A percentile compares a stretch with the other conserved stretches of the same genome.
These are phyloP conservation scores for Drosophila paucipuncta DNA, from an alignment of 2,888 invertebrate species.

Conservation along the genomic window DNA sequence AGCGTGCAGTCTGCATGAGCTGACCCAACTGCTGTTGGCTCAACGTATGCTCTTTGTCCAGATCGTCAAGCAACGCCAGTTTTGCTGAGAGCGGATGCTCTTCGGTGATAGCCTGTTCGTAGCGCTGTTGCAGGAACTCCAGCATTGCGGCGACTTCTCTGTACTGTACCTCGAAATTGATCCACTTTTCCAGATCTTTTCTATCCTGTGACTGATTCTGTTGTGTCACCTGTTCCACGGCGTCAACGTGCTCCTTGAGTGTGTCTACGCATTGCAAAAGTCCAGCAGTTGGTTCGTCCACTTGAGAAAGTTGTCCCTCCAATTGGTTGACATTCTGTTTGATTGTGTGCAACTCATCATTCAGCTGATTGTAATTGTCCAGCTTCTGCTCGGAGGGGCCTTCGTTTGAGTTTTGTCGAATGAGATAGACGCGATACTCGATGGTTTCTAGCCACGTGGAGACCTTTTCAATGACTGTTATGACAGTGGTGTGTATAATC, in stretches of 20 bases:
- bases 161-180: constrained; percentile 89
- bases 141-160: constrained; percentile 84
- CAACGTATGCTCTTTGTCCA: constrained; percentile 89
- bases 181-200: constrained; percentile 89
- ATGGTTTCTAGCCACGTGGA: constrained; percentile 94
- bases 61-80: constrained; percentile 89
- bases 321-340: constrained; percentile 89
- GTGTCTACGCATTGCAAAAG: constrained; percentile 87
- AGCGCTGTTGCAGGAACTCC: constrained; percentile 79
- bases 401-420: constrained; percentile 87
- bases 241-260: constrained; percentile 89
- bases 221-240: constrained; percentile 89
- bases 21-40: constrained; percentile 88
- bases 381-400: constrained; percentile 88
- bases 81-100: constrained; percentile 90
- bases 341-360: constrained; percentile 89
- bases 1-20: constrained; percentile 88
- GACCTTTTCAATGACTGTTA: constrained; percentile 92
- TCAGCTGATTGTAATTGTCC: constrained; percentile 88
- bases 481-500: constrained; percentile 89
- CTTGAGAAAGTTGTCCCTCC: constrained; percentile 87
- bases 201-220: constrained; percentile 87
- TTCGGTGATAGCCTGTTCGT: constrained; percentile 80
- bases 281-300: constrained; percentile 84
- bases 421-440: constrained; percentile 90